These are phyloP conservation scores for Scomber colias DNA, from an alignment of 2,113 vertebrate genomes.

Conservation along the genomic window DNA sequence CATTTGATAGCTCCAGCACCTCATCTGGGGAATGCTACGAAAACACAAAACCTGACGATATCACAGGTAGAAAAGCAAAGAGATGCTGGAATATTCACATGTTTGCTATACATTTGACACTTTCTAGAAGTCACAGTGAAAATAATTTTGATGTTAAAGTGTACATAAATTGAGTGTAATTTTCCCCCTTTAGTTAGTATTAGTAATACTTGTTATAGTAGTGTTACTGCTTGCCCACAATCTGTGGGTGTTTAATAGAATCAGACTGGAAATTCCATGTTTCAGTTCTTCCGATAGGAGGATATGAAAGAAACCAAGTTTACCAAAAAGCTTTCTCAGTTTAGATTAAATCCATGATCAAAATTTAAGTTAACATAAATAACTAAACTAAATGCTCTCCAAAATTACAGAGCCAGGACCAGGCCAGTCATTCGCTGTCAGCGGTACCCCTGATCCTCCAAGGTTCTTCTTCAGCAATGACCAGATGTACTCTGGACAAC, in stretches of 20 bases:
- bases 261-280: too few species aligned
- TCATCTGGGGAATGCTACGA: constrained; percentile 79
- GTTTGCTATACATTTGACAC: not conserved
- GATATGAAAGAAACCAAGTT: not conserved
- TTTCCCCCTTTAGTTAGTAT: too few species aligned
- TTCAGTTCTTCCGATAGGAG: not conserved
- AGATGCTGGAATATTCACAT: not conserved
- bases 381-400: not conserved
- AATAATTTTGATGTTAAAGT: too few species aligned
- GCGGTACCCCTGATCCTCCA: not conserved
- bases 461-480: too few species aligned
- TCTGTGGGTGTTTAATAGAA: not conserved
- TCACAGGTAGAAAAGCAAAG: too few species aligned
- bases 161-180: too few species aligned
- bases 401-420: constrained; percentile 1
- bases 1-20: constrained; percentile 79
- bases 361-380: too few species aligned
- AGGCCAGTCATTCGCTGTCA: not conserved
- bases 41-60: constrained; percentile 23
- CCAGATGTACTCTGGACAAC: not conserved
- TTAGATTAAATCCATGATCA: not conserved
- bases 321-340: not conserved
- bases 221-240: too few species aligned
- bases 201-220: too few species aligned
- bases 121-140: not conserved